phyloP scores from a whole-genome alignment of 2,113 vertebrate species.

The Rhynchopsitta pachyrhyncha region DNA sequence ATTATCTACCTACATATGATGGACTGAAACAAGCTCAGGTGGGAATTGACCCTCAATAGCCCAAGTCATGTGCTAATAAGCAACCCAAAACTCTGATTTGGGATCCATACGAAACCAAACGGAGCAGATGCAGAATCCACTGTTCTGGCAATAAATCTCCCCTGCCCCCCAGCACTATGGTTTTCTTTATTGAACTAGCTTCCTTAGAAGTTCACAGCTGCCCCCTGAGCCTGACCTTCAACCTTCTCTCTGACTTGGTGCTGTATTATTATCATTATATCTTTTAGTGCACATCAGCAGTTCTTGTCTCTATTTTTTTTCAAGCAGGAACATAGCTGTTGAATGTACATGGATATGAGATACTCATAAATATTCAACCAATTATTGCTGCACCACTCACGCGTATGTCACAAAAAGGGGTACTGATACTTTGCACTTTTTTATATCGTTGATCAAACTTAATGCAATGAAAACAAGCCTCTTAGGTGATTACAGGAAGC shows the following conservation, averaged over 20 bases:
- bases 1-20: neutral
- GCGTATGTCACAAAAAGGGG: accelerated
- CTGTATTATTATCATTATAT: conserved; percentile 40
- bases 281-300: conserved; percentile 38
- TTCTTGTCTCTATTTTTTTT: neutral
- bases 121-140: conserved; percentile 66
- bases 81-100: conserved; percentile 20
- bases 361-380: neutral
- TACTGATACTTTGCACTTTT: neutral
- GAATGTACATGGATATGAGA: neutral
- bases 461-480: neutral
- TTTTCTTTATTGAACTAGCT: conserved; percentile 46
- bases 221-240: conserved; percentile 41
- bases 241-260: conserved; percentile 6
- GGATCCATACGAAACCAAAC: conserved; percentile 56
- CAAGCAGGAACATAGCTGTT: neutral
- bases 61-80: neutral
- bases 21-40: neutral
- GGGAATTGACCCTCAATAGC: neutral
- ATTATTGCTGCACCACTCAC: neutral
- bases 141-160: conserved; percentile 69
- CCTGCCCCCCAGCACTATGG: conserved; percentile 21
- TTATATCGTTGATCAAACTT: neutral
- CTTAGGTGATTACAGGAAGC: neutral
- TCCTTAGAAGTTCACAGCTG: conserved; percentile 63